These are phyloP conservation scores for Lycia hirtaria DNA, from an alignment of 2,888 invertebrate species.

Conservation along the genomic window DNA sequence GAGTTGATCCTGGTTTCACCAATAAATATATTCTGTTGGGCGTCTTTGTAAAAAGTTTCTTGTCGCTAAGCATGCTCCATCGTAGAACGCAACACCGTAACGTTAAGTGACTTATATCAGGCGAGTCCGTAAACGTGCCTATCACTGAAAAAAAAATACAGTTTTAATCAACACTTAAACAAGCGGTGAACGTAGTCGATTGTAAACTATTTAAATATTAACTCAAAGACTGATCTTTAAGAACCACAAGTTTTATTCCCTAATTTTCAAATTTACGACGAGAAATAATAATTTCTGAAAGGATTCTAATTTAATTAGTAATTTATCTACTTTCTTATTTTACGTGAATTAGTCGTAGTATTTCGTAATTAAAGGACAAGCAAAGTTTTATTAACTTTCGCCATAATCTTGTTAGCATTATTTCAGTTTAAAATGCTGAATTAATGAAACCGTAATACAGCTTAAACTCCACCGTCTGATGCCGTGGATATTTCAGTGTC, in stretches of 20 bases:
- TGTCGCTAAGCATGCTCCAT: too few relatives aligned
- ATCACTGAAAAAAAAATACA: too few relatives aligned
- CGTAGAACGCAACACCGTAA: too few relatives aligned
- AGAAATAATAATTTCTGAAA: background rate
- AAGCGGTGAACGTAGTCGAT: too few relatives aligned
- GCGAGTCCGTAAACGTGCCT: too few relatives aligned
- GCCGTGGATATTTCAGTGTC: constrained; percentile 74
- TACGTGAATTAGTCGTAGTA: constrained; percentile 8
- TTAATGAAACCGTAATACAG: constrained; percentile 60
- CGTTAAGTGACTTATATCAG: too few relatives aligned
- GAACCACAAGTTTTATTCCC: too few relatives aligned
- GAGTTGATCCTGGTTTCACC: too few relatives aligned
- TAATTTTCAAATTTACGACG: background rate
- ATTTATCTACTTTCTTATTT: constrained; percentile 1
- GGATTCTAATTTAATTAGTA: constrained; percentile 6
- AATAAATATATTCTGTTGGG: too few relatives aligned
- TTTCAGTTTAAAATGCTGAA: constrained; percentile 53
- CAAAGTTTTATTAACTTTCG: constrained; percentile 32
- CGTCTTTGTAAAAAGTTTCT: too few relatives aligned
- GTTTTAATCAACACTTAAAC: too few relatives aligned
- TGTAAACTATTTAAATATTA: background rate
- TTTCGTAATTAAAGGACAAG: constrained; percentile 28
- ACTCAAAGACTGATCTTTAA: background rate
- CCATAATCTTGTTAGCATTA: constrained; percentile 39
- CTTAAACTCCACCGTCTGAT: constrained; percentile 58